Percentiles rank a stretch among this genome's conserved stretches.
Conservation (phyloP, 2,888 invertebrate species). For the Hedya salicella region DNA sequence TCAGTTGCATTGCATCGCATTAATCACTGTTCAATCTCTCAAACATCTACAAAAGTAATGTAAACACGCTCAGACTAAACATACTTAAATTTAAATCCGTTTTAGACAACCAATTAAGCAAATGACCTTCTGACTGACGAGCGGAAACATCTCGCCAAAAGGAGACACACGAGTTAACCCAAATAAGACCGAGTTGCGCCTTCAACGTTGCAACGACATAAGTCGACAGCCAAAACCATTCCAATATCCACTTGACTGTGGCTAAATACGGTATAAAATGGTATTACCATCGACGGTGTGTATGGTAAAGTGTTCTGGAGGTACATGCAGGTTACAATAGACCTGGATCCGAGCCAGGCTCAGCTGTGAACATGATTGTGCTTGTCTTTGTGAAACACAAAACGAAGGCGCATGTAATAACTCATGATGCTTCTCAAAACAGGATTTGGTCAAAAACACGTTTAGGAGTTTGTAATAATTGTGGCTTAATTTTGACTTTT, state of each 20-base stretch:
- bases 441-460: neutral
- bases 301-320: neutral
- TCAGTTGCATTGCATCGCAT: neutral
- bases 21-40: neutral
- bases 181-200: slow-evolving; percentile 23
- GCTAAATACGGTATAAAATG: neutral
- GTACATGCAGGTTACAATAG: slow-evolving; percentile 1
- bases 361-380: slow-evolving; percentile 8
- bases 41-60: slow-evolving; percentile 4
- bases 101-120: slow-evolving; percentile 5
- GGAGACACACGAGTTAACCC: slow-evolving; percentile 25
- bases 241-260: neutral
- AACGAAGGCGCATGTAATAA: neutral
- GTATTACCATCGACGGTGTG: neutral
- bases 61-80: neutral
- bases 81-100: slow-evolving; percentile 15
- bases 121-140: slow-evolving; percentile 7
- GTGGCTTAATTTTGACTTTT: too few relatives aligned
- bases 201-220: neutral
- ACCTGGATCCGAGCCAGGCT: slow-evolving; percentile 8
- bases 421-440: neutral
- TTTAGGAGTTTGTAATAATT: neutral
- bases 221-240: neutral
- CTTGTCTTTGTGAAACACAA: slow-evolving; percentile 27
- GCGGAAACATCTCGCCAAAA: slow-evolving; percentile 23